Evolutionary conservation across 2,888 invertebrate genomes (phyloP), one percentile per base, ranked within the genome.

Genomic region (Baronia brevicornis): DNA sequence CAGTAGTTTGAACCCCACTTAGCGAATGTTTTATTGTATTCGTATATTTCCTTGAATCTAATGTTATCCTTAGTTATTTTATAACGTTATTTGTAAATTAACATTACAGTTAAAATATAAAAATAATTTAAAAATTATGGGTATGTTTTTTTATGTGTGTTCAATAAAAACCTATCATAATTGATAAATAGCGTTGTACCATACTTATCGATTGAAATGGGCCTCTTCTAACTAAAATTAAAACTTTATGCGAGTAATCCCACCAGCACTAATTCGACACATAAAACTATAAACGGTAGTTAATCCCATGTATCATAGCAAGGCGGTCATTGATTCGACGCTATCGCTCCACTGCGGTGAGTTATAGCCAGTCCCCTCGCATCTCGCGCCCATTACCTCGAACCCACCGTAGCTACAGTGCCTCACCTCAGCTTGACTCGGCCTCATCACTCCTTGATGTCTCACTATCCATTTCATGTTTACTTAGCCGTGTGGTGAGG

Each of bases 401-500:
- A 23, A 38, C 36, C 49, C 34, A 28, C 24, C 37, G 31, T 18
- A 30, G 22, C 41, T 32, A 48, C 38, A 34, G 37, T 25, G 22
- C 19, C 28, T 22, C 60, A 60, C 44, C 49, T 52, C 38, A n/a
- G n/a, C n/a, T n/a, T 71, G 73, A 72, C 67, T 64, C 63, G 65
- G 11, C 66, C 73, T 72, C 70, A 73, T 72, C 60, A 64, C 65
- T 73, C 60, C 59, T 55, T 51, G 49, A 54, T 43, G 54, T 46
- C 56, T 43, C 50, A 41, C 78, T 71, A 82, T 86, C 73, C 77
- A 70, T 84, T 74, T 73, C 67, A 65, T 65, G 74, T 73, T 86
- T 87, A 87, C 87, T 88, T 87, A 86, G 77, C 72, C 82, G 80
- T 67, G 70, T 63, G 72, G 64, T 6, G 1, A 10, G 9, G n/a